These are phyloP conservation scores for Sander vitreus DNA, from an alignment of 2,113 vertebrate genomes.

Conservation along the genomic window DNA sequence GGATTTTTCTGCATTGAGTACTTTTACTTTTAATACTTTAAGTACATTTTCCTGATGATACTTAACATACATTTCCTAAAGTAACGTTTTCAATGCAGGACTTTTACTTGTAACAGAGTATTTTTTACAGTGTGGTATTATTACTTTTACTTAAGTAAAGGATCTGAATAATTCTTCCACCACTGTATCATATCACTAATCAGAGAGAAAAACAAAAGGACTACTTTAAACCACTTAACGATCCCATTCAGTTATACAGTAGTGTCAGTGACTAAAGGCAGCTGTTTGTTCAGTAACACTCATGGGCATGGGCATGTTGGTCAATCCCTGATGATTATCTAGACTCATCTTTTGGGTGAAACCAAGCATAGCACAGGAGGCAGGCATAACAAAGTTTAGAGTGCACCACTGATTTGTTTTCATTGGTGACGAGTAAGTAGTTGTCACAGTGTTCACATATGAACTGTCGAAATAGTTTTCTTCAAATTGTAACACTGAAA, in stretches of 20 bases:
- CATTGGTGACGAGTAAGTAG: neutral
- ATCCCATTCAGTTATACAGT: neutral
- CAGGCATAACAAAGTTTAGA: constrained; percentile 14
- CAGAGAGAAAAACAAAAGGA: neutral
- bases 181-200: neutral
- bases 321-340: constrained; percentile 13
- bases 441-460: neutral
- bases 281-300: constrained; percentile 1
- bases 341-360: constrained; percentile 25
- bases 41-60: too few species aligned
- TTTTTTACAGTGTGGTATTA: too few species aligned
- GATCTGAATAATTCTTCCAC: too few species aligned
- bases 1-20: too few species aligned
- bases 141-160: too few species aligned
- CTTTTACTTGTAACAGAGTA: too few species aligned
- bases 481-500: neutral
- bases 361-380: constrained; percentile 16
- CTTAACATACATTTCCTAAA: too few species aligned
- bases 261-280: neutral
- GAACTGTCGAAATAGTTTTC: neutral
- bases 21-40: too few species aligned
- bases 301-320: neutral
- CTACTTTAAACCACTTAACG: too few species aligned
- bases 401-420: constrained; percentile 49
- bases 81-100: too few species aligned